Percentiles rank a stretch among this genome's conserved stretches.
phyloP scores from a whole-genome alignment of 2,113 vertebrate genomes.

The Cebus imitator region DNA sequence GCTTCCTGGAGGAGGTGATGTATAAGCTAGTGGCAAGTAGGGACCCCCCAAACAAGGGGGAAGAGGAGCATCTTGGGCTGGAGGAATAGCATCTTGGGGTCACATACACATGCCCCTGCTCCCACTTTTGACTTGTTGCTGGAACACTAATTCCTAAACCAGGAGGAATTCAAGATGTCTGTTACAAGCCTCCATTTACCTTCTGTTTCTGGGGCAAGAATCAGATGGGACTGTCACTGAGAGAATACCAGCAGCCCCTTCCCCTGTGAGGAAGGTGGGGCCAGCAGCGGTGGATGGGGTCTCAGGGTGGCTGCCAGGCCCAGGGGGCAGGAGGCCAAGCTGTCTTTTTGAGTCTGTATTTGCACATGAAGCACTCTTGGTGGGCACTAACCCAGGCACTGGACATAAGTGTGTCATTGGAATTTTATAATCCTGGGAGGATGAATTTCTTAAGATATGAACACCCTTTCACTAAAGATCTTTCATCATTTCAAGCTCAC shows the following conservation, averaged over 20 bases:
- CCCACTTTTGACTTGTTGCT: neutral
- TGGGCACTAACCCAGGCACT: rapidly evolving
- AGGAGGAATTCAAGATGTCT: neutral
- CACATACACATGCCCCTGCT: neutral
- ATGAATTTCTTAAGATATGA: neutral
- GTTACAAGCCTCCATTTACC: rapidly evolving
- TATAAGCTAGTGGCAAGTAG: neutral
- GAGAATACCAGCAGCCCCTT: neutral
- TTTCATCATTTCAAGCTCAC: neutral
- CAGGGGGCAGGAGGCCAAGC: neutral
- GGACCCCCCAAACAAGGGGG: neutral
- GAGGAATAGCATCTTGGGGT: neutral
- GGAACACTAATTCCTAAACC: neutral
- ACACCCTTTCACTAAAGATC: neutral
- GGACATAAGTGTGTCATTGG: neutral
- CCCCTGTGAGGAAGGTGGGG: neutral
- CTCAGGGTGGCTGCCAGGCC: neutral
- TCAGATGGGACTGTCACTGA: rapidly evolving
- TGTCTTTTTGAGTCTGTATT: neutral
- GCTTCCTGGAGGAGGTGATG: constrained; percentile 30
- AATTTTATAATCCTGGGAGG: neutral
- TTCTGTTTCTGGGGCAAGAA: neutral
- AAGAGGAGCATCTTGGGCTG: neutral
- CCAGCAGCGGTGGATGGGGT: rapidly evolving
- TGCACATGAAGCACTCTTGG: neutral